Evolutionary conservation across 2,888 invertebrate genomes (phyloP), one percentile per base, ranked within the genome.

Genomic region (Horisme vitalbata): DNA sequence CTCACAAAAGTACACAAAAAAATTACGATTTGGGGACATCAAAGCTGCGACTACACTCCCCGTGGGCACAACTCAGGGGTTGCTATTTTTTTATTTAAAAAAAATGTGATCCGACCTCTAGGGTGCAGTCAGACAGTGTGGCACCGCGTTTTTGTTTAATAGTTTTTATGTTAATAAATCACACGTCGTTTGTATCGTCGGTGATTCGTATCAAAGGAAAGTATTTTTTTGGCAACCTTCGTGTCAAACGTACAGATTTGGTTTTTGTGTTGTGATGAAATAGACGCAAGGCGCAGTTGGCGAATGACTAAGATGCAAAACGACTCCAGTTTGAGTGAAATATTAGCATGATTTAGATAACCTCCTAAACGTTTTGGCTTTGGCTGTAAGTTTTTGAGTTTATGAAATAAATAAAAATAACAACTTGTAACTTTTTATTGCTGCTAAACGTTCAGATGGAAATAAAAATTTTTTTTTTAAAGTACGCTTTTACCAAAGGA

Each of bases 61-160:
- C 66, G 69, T 69, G 68, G 63, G 56, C 65, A 55, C 74, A 68
- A 67, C 58, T 63, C 59, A 68, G 65, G 76, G 74, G 70, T 62
- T 71, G 73, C 59, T 60, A 60, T 70, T 79, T 83, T 84, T 82
- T 75, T 64, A 57, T 39, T 45, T 30, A 45, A 52, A 51, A 59
- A 68, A 74, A 79, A 73, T 75, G 73, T 61, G 59, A 66, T 71
- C 49, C 51, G 59, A 53, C 60, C 59, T 50, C 64, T 65, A 61
- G 65, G 63, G 54, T 50, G 57, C 54, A 31, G 55, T 60, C 74
- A 87, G 87, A 86, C 86, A 76, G 75, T 71, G 67, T 74, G 87
- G 85, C 86, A 80, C 81, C 83, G 60, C 35, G 57, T 71, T 80
- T 82, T 81, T 73, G 64, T 67, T 31, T 26, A 51, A 53, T 60